Conservation (phyloP, 2,113 vertebrate genomes). For the Panthera tigris region DNA sequence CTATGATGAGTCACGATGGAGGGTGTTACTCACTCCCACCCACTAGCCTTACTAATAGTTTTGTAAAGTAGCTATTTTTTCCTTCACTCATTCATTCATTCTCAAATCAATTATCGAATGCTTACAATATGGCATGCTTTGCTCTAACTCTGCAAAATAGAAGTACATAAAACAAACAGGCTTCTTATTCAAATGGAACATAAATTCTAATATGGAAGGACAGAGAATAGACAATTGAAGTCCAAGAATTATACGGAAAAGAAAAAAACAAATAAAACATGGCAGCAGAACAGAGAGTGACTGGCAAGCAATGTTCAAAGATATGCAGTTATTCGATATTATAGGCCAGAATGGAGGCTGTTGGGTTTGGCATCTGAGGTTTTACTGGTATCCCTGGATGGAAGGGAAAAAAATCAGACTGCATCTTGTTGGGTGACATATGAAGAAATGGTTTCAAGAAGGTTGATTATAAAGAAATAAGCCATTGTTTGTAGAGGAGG, state of each 20-base stretch:
- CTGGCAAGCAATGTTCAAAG: neutral
- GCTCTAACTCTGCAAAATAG: neutral
- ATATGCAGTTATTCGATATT: neutral
- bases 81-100: neutral
- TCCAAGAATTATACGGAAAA: neutral
- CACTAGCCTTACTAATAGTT: neutral
- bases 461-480: neutral
- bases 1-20: neutral
- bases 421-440: neutral
- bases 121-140: neutral
- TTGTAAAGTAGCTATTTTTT: neutral
- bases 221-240: neutral
- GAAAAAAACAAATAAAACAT: neutral
- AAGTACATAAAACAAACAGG: neutral
- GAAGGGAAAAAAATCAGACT: neutral
- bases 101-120: neutral
- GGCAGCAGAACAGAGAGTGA: neutral
- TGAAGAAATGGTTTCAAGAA: neutral
- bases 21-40: neutral
- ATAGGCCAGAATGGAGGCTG: neutral
- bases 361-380: neutral
- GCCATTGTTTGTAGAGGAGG: neutral
- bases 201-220: neutral
- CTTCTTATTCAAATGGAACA: neutral
- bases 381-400: neutral